Conservation (phyloP, 2,797 vertebrate species). For the Erpetoichthys calabaricus region DNA sequence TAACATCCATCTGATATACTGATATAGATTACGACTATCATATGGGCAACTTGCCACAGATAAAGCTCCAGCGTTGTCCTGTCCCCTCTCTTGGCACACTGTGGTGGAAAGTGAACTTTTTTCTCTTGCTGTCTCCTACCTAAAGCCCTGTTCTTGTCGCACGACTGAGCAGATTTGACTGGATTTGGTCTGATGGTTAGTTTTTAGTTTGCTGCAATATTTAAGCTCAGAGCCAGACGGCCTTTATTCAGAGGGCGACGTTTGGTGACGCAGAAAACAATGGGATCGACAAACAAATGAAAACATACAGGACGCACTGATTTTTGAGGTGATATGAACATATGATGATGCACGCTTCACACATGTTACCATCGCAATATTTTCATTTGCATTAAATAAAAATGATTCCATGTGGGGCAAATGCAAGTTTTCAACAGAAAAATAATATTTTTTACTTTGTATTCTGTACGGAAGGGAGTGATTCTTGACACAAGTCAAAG, state of each 20-base stretch:
- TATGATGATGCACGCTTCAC: not conserved
- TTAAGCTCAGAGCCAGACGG: slow-evolving; percentile 89
- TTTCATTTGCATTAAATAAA: no score
- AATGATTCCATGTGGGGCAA: no score
- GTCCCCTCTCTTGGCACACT: slow-evolving; percentile 65
- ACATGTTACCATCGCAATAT: no score
- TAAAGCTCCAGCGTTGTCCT: slow-evolving; percentile 59
- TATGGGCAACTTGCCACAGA: slow-evolving; percentile 78
- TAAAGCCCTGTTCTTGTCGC: slow-evolving; percentile 83
- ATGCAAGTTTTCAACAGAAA: no score
- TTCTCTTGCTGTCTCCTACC: slow-evolving; percentile 69
- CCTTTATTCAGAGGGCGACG: slow-evolving; percentile 85
- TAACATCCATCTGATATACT: slow-evolving; percentile 14
- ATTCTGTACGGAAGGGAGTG: no score
- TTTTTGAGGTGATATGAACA: not conserved
- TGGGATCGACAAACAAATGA: slow-evolving; percentile 57
- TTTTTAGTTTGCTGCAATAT: slow-evolving; percentile 89
- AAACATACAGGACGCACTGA: slow-evolving; percentile 34
- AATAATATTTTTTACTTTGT: no score
- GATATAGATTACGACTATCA: slow-evolving; percentile 35
- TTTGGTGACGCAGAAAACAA: slow-evolving; percentile 74
- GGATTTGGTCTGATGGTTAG: slow-evolving; percentile 87
- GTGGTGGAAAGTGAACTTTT: slow-evolving; percentile 70
- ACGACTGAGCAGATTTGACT: slow-evolving; percentile 93
- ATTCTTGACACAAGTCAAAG: no score